Base-by-base conservation (phyloP, 2,113 vertebrate species). In the Oophaga pumilio region DNA sequence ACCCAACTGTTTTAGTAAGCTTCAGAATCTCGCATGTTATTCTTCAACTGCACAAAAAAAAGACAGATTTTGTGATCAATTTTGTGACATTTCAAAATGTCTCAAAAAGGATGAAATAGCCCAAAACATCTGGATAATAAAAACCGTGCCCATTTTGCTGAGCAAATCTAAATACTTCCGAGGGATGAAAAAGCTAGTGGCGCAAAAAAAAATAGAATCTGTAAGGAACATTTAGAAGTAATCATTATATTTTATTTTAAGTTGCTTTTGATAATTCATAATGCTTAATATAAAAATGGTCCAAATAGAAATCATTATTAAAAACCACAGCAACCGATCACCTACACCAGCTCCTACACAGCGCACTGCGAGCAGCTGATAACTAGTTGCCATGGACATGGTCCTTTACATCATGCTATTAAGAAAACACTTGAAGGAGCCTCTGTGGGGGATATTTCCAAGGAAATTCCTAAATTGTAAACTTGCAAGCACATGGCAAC, bases 331-430 rank as follows among this genome's bases (percentile, higher is more conserved):
- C 33, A 74, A 20, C 33, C 18, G 22, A 74, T 73, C 68, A 33
- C 69, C 69, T 73, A 22, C 15, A 74, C 22, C 9, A 18, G 33
- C 1, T 14, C 43, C 0, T 20, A 74, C 22, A 20, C 7, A 10
- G 71, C 8, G 7, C 33, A 74, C 17, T 71, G 71, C 71, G 49
- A 74, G 17, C 12, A 11, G 71, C 33, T 20, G 18, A 74, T 49
- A 49, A 74, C 71, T 74, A 2, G 71, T 74, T 74, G 71, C 71
- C 71, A 74, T 74, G 43, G 71, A 50, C 71, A 20, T 74, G 71
- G 71, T 74, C 71, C 43, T 74, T 4, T 73, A 17, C 64, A 68
- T 68, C 11, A n/a, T 8, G 69, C 69, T 73, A 73, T 73, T 73
- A 73, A 68, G 33, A 43, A 26, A 24, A n/a, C 64, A 10, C 64